A percentile compares a stretch with the other conserved stretches of the same genome.
Evolutionary conservation across 2,888 invertebrate genomes (phyloP).

Genomic region (Lymantria dispar): DNA sequence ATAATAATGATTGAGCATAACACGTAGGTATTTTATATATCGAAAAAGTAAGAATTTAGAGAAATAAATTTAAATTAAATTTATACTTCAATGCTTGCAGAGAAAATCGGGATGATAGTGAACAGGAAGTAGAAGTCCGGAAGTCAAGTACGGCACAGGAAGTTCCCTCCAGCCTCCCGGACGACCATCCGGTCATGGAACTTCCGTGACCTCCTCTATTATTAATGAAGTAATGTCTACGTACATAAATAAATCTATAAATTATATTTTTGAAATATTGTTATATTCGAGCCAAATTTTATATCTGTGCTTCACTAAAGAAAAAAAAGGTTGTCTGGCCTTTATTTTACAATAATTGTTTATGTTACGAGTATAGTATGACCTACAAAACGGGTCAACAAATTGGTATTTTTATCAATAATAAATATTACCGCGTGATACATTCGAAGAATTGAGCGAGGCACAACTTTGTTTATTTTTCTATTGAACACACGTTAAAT

Average conservation of each 20-base stretch:
- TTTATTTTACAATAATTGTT: no score
- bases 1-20: no score
- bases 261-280: not conserved
- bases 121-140: constrained; percentile 55
- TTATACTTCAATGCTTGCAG: constrained; percentile 9
- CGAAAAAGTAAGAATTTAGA: no score
- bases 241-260: not conserved
- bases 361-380: not conserved
- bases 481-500: not conserved
- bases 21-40: no score
- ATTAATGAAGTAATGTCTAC: not conserved
- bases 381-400: no score
- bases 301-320: no score
- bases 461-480: not conserved
- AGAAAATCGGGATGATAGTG: constrained; percentile 46
- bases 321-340: no score
- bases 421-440: not conserved
- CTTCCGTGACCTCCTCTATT: constrained; percentile 54
- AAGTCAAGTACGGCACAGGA: constrained; percentile 55
- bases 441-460: not conserved
- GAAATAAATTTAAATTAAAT: not conserved
- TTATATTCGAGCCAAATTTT: no score
- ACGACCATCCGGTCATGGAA: constrained; percentile 48
- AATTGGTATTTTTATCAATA: not conserved
- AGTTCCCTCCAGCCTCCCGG: constrained; percentile 32